Conservation (phyloP, 2,113 vertebrate species). For the Stercorarius parasiticus region DNA sequence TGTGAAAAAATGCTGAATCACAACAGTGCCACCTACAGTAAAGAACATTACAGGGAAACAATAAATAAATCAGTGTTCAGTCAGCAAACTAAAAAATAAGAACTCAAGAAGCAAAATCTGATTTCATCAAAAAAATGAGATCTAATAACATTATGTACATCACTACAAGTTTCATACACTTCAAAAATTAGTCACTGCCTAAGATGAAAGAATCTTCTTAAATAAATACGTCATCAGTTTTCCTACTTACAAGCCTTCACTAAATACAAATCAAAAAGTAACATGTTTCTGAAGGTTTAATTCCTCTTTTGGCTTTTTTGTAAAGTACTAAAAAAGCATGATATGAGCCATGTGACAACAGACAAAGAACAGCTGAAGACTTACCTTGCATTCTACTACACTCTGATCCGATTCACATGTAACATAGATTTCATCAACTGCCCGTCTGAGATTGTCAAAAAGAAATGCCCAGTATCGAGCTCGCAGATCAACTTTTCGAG, state of each 20-base stretch:
- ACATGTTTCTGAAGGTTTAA: neutral
- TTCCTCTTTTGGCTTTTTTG: neutral
- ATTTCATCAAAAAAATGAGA: neutral
- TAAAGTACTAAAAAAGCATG: neutral
- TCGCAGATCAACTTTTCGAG: constrained; percentile 92
- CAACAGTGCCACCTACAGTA: constrained; percentile 74
- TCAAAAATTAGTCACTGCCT: neutral
- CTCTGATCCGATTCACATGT: constrained; percentile 98
- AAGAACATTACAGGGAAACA: neutral
- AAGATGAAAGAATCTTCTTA: neutral
- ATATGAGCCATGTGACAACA: rapidly evolving
- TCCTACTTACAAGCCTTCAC: neutral
- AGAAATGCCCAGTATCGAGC: constrained; percentile 98
- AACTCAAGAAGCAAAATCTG: neutral
- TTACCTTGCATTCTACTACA: constrained; percentile 96
- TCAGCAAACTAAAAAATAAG: neutral
- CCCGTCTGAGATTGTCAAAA: constrained; percentile 94
- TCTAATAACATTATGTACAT: neutral
- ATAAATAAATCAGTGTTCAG: neutral
- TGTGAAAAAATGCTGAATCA: constrained; percentile 30
- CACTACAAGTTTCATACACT: neutral
- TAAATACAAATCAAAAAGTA: neutral
- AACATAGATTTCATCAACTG: constrained; percentile 97
- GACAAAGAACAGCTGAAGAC: neutral
- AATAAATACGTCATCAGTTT: neutral